Evolutionary conservation across 2,113 vertebrate species (phyloP).

Genomic region (Otis tarda): DNA sequence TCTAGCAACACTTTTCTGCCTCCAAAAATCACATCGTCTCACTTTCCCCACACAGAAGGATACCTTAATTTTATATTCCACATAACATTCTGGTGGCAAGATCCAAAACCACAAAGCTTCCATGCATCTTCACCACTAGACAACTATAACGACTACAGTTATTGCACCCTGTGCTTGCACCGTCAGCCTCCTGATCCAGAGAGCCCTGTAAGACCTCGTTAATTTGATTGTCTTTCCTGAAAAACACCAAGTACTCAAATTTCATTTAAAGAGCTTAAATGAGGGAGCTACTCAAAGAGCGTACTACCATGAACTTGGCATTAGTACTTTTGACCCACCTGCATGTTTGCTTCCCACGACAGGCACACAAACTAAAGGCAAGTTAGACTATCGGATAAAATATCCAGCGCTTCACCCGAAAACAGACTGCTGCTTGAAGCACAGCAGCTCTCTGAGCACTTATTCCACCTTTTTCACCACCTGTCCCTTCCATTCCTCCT

Average conservation of each 20-base stretch:
- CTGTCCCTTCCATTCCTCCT: neutral
- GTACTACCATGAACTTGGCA: accelerated
- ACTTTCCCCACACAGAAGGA: neutral
- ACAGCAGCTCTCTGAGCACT: neutral
- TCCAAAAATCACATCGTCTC: neutral
- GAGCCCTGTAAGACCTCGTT: neutral
- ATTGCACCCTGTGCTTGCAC: neutral
- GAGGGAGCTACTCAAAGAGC: neutral
- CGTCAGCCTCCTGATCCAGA: neutral
- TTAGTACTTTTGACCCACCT: accelerated
- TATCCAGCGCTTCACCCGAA: accelerated
- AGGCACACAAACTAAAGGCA: neutral
- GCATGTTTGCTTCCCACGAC: accelerated
- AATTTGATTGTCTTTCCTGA: neutral
- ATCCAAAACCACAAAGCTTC: neutral
- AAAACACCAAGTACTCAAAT: neutral
- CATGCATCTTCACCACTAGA: neutral
- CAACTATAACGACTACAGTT: neutral
- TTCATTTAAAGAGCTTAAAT: accelerated
- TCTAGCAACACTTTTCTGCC: neutral
- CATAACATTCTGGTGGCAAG: neutral
- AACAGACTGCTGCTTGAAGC: accelerated
- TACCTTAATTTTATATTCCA: neutral
- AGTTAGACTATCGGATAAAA: accelerated
- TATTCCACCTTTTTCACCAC: neutral